These are phyloP conservation scores for Harmothoe impar DNA, from an alignment of 2,888 invertebrate species.

Conservation along the genomic window DNA sequence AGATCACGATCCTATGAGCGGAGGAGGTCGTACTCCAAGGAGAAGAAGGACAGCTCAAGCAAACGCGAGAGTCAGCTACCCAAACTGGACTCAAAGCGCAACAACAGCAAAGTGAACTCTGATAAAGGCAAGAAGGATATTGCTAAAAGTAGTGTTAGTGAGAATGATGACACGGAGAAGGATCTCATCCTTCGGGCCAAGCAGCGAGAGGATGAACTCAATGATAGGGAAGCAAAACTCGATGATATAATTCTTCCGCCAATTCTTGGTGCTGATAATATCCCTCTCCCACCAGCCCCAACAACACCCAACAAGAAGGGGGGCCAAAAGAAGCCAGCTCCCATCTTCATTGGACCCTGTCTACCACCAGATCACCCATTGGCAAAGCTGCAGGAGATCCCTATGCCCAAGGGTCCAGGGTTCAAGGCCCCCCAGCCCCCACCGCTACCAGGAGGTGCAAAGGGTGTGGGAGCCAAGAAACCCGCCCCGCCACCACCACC, in stretches of 20 bases:
- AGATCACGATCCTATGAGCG: constrained; percentile 62
- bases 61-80: constrained; percentile 15
- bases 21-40: constrained; percentile 54
- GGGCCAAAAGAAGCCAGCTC: background rate
- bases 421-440: constrained; percentile 67
- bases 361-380: constrained; percentile 67
- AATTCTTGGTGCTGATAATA: constrained; percentile 54
- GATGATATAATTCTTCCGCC: constrained; percentile 51
- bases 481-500: constrained; percentile 63
- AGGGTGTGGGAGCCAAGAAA: background rate
- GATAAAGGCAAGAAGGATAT: background rate
- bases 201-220: constrained; percentile 57
- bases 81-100: constrained; percentile 29
- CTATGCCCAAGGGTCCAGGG: constrained; percentile 65
- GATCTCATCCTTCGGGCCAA: constrained; percentile 6
- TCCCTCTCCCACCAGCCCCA: constrained; percentile 66
- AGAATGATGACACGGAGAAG: background rate
- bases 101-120: background rate
- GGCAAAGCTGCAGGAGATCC: constrained; percentile 67
- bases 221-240: constrained; percentile 48
- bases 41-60: constrained; percentile 41
- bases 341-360: constrained; percentile 68
- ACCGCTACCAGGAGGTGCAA: constrained; percentile 60
- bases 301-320: constrained; percentile 9
- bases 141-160: background rate